A percentile compares a stretch with the other conserved stretches of the same genome.
Conservation (phyloP, 2,888 invertebrate species). For the Campaea margaritaria region DNA sequence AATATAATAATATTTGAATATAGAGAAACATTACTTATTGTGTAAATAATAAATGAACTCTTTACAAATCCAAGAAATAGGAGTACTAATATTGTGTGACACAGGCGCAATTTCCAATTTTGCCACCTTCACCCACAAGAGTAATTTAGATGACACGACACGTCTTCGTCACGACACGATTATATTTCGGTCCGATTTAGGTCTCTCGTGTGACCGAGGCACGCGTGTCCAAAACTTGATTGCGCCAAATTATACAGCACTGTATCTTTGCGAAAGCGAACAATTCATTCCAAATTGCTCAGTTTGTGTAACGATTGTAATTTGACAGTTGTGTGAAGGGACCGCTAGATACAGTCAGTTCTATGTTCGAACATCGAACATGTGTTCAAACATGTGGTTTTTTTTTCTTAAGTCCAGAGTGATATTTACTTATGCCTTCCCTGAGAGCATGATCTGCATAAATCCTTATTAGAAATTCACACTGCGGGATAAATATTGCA, state of each 20-base stretch:
- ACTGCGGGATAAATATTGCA: too few species aligned
- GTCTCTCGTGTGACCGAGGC: constrained; percentile 50
- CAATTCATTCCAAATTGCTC: constrained; percentile 41
- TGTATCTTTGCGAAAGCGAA: constrained; percentile 48
- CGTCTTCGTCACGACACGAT: constrained; percentile 44
- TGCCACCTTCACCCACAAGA: constrained; percentile 17
- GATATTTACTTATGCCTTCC: too few species aligned
- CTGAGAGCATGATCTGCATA: too few species aligned
- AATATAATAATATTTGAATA: too few species aligned
- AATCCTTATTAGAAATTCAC: too few species aligned
- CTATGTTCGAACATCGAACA: too few species aligned
- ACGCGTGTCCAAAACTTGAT: constrained; percentile 58
- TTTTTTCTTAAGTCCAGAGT: too few species aligned
- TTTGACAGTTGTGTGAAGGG: background rate
- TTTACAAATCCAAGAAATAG: constrained; percentile 7
- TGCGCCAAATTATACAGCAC: constrained; percentile 52
- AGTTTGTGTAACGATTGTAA: constrained; percentile 21
- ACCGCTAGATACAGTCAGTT: background rate
- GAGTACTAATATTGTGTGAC: too few species aligned
- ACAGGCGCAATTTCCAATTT: constrained; percentile 36
- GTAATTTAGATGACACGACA: constrained; percentile 42
- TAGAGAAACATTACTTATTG: too few species aligned
- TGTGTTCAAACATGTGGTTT: too few species aligned
- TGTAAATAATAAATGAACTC: too few species aligned
- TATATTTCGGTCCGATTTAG: constrained; percentile 38